Conservation (phyloP, 2,888 invertebrate species). For the Tetragnatha montana region DNA sequence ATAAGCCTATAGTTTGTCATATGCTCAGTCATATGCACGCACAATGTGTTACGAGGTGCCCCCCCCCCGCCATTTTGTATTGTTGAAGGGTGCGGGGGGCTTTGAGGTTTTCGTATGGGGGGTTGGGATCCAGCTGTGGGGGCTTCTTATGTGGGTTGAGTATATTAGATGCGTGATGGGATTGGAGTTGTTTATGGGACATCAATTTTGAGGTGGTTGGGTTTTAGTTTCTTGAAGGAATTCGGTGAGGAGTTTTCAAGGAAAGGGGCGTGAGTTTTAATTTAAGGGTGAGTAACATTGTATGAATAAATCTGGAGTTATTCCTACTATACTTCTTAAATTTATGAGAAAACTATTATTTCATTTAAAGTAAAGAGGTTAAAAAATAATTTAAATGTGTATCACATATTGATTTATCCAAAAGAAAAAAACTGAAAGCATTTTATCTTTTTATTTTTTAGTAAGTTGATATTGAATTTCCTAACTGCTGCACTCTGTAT, state of each 20-base stretch:
- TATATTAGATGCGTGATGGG: slow-evolving; percentile 30
- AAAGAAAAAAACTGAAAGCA: no score
- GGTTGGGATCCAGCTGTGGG: slow-evolving; percentile 35
- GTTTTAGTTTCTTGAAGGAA: no score
- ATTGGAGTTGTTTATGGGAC: not conserved
- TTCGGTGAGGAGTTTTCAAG: no score
- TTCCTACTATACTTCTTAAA: not conserved
- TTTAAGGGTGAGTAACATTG: not conserved
- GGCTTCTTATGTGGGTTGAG: slow-evolving; percentile 36
- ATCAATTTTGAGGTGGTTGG: not conserved
- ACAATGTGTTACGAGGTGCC: slow-evolving; percentile 34
- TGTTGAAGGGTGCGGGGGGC: slow-evolving; percentile 2
- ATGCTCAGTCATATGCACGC: slow-evolving; percentile 52
- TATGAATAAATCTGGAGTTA: no score
- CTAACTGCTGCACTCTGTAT: no score
- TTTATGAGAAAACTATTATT: no score
- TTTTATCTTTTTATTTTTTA: no score
- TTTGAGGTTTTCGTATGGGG: slow-evolving; percentile 32
- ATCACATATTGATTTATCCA: no score
- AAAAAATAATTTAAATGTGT: no score
- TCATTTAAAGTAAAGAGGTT: no score
- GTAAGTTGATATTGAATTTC: no score
- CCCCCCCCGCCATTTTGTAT: slow-evolving; percentile 14
- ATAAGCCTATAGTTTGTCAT: slow-evolving; percentile 69
- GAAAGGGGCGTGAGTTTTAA: no score